Percentiles rank a stretch among this genome's conserved stretches.
These are phyloP conservation scores for Hyperoplus immaculatus DNA, from an alignment of 2,797 vertebrate species.

Conservation along the genomic window DNA sequence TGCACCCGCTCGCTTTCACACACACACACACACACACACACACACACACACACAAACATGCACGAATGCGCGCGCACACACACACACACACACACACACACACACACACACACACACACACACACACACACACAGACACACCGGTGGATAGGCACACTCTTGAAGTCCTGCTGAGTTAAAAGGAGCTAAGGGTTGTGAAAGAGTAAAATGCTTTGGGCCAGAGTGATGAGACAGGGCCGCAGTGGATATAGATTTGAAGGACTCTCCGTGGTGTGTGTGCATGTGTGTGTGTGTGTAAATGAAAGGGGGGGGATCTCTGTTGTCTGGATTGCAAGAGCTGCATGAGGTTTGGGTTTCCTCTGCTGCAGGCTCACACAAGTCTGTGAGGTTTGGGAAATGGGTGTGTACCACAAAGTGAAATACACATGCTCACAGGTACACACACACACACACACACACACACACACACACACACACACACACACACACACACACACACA, in stretches of 20 bases:
- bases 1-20: background rate
- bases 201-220: slow-evolving; percentile 59
- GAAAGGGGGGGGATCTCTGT: slow-evolving; percentile 51
- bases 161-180: slow-evolving; percentile 64
- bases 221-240: slow-evolving; percentile 37
- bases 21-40: slow-evolving; percentile 1
- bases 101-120: slow-evolving; percentile 3
- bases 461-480: background rate
- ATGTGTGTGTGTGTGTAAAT: slow-evolving; percentile 45
- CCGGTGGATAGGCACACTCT: slow-evolving; percentile 1
- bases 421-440: slow-evolving; percentile 20
- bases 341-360: slow-evolving; percentile 54
- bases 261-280: slow-evolving; percentile 13
- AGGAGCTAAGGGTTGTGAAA: slow-evolving; percentile 55
- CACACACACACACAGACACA: slow-evolving; percentile 1
- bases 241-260: slow-evolving; percentile 12
- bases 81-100: slow-evolving; percentile 9
- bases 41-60: slow-evolving; percentile 10
- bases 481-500: background rate
- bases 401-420: slow-evolving; percentile 30
- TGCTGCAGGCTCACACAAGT: slow-evolving; percentile 40
- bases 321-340: slow-evolving; percentile 60
- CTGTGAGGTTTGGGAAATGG: slow-evolving; percentile 51
- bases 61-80: background rate
- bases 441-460: background rate